Conservation (phyloP, 2,113 vertebrate species). For the Seriola aureovittata region DNA sequence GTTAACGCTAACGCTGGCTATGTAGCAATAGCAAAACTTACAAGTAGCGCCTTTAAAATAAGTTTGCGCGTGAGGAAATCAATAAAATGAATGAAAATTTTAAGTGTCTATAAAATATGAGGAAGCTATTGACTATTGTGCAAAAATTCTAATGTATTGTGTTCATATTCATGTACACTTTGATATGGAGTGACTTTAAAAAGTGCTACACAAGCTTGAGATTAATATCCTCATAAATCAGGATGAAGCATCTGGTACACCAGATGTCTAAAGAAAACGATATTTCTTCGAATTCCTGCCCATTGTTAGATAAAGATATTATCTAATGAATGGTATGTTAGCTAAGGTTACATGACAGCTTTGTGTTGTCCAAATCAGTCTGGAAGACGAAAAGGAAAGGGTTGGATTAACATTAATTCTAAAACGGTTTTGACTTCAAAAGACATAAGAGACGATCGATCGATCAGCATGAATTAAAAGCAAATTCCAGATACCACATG, state of each 20-base stretch:
- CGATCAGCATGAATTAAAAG: background rate
- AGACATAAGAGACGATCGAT: background rate
- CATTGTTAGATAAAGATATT: background rate
- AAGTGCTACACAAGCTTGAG: background rate
- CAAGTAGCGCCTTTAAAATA: no score
- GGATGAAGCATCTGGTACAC: no score
- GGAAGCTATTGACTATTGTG: no score
- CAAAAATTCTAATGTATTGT: no score
- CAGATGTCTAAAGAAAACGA: background rate
- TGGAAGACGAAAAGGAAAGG: background rate
- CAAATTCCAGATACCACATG: background rate
- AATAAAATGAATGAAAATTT: background rate
- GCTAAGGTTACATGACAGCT: background rate
- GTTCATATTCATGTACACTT: no score
- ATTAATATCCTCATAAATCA: constrained; percentile 7
- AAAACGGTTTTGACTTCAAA: background rate
- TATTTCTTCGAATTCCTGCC: constrained; percentile 3
- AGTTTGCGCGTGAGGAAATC: background rate
- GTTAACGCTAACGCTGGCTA: no score
- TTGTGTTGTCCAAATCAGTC: background rate
- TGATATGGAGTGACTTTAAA: no score
- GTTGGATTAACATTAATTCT: background rate
- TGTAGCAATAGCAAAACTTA: no score
- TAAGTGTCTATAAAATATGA: no score
- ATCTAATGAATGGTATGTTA: background rate